Evolutionary conservation across 1,140 invertebrate genomes (phyloP), one percentile per base, ranked within the genome.

Genomic region (Drosophila pseudoobscura): DNA sequence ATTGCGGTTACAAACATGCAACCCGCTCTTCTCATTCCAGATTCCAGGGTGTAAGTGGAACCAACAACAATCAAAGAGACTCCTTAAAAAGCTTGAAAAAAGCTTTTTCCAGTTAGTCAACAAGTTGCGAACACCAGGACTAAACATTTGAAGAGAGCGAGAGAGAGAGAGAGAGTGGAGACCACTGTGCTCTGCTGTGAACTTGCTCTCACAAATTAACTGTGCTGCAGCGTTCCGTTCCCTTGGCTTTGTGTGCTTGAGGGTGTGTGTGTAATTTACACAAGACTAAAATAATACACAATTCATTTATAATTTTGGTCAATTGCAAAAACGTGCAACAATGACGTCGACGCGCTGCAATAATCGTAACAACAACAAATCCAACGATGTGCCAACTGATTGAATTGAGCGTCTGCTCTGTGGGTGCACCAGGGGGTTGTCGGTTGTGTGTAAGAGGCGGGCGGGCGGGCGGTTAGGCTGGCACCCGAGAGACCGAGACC

Each of bases 291-390:
- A 61, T 43, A 65, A 77, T 45, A 80, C 35, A 80, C 35, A 58
- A 64, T 65, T 58, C 46, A 55, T 52, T 75, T 69, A 61, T 80
- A 65, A 73, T 73, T 57, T 79, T 60, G 41, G 73, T 65, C 60
- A 87, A 85, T 87, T 87, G 82, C 82, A 87, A 87, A 85, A 85
- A 85, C 82, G 82, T 85, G 82, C 82, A 85, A 78, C 83, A 71
- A 88, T 85, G 82, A 85, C 82, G 82, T 85, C 65, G 80, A 59
- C 56, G 65, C 46, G 71, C 62, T 59, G 58, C 63, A 80, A 82
- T 64, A 82, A 66, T 52, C 64, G 41, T 46, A 58, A 39, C 39
- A 59, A 15, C 49, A 63, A 26, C 45, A 46, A 39, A 57, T 29
- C 13, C 50, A 79, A 76, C 51, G 68, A 85, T 77, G 77, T 85